Conservation (phyloP, 2,888 invertebrate genomes). For the Coenonympha glycerion region DNA sequence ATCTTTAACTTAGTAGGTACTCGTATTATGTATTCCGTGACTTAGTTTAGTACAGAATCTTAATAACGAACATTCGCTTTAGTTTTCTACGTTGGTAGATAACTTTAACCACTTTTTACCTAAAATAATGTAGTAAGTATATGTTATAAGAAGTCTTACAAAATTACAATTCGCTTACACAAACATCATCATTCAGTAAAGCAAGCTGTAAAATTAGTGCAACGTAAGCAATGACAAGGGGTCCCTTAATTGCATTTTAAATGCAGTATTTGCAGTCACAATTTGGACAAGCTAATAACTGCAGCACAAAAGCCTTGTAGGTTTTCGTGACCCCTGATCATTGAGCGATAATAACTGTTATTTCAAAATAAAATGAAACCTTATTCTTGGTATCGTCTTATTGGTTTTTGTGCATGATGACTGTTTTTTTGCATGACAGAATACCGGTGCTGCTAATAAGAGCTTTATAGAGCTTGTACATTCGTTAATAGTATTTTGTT, state of each 20-base stretch:
- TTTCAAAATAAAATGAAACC: conserved; percentile 48
- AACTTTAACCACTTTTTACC: too few species aligned
- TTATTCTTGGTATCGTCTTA: conserved; percentile 49
- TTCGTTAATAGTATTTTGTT: too few species aligned
- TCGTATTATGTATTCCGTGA: too few species aligned
- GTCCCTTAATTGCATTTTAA: conserved; percentile 25
- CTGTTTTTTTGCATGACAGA: conserved; percentile 11
- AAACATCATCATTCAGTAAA: not conserved
- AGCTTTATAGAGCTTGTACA: conserved; percentile 1
- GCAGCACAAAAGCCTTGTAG: conserved; percentile 22
- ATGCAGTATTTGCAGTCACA: conserved; percentile 33
- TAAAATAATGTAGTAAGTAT: too few species aligned
- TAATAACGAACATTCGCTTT: too few species aligned
- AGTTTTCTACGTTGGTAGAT: too few species aligned
- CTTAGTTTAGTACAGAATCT: too few species aligned
- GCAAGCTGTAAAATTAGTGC: not conserved
- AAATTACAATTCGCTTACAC: not conserved
- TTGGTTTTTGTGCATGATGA: conserved; percentile 45
- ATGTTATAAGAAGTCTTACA: too few species aligned
- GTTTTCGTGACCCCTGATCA: conserved; percentile 44
- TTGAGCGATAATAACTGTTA: conserved; percentile 52
- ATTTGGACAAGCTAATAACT: conserved; percentile 25
- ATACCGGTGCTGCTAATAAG: not conserved
- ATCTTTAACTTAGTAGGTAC: too few species aligned
- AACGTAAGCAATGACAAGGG: conserved; percentile 4